Evolutionary conservation across 92 coral and sea anemone species (phyloP).

Genomic region (Metridium senile): DNA sequence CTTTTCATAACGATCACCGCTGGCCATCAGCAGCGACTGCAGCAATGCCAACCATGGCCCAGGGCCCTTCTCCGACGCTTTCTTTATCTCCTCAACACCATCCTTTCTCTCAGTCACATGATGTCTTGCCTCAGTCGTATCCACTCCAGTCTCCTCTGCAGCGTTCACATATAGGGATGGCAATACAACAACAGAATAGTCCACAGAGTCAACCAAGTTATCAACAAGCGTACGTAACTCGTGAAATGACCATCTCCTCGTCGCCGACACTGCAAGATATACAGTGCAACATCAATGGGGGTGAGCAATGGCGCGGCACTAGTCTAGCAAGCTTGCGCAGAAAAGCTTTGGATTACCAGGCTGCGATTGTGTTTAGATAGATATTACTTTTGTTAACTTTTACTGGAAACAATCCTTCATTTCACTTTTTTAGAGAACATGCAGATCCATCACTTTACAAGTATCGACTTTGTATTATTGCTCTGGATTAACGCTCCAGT

Average conservation of each 20-base stretch:
- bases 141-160: conserved; percentile 89
- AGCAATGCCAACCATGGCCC: conserved; percentile 99
- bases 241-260: conserved; percentile 99
- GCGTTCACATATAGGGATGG: conserved; percentile 85
- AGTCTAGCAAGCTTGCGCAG: conserved; percentile 94
- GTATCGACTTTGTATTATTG: no score
- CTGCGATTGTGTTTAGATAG: conserved; percentile 84
- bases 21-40: conserved; percentile 98
- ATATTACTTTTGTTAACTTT: not conserved
- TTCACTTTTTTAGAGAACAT: no score
- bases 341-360: conserved; percentile 92
- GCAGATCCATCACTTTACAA: no score
- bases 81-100: conserved; percentile 91
- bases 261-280: conserved; percentile 98
- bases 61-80: conserved; percentile 89
- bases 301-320: conserved; percentile 99
- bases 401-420: no score
- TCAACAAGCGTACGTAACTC: conserved; percentile 78
- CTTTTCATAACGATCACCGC: conserved; percentile 99
- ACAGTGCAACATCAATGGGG: conserved; percentile 96
- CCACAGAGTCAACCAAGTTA: conserved; percentile 80
- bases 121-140: conserved; percentile 88
- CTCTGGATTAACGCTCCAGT: no score
- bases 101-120: conserved; percentile 94
- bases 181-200: conserved; percentile 84